Evolutionary conservation across 37 sponge, comb jelly and placozoan species (phyloP), one percentile per base, ranked within the genome.

Genomic region (Amphimedon queenslandica): DNA sequence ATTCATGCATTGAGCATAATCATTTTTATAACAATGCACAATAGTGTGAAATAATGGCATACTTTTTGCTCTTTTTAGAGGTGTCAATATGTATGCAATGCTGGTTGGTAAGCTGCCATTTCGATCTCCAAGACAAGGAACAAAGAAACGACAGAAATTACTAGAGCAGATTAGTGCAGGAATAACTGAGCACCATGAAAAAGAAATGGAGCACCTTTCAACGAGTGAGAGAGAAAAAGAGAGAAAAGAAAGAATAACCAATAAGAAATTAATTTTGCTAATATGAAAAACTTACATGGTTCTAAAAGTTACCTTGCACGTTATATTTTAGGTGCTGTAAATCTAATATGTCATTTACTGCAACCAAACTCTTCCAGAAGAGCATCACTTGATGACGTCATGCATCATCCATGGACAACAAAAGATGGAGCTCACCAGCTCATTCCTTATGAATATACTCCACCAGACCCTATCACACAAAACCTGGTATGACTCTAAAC

Each of bases 61-160:
- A 47, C 8, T 18, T 47, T 47, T 13, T 18, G 13, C 8, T 13
- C 43, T 47, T 53, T 35, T 42, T 74, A 95, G 96, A 18, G 98
- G 98, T 33, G 98, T 97, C 58, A 97, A 97, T 77, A 90, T 97
- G 91, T 97, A 88, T 80, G 98, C 94, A 32, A 97, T 97, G 98
- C 33, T 97, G 51, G 84, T 90, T 2, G 98, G 98, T 0, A 93
- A 84, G 55, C 92, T 97, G 20, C 98, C 98, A 24, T 97, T 97
- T 76, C 76, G 94, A 35, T 90, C 89, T 0, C 94, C 98, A 38
- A 71, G 92, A 18, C 92, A 97, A 33, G 92, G 94, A 0, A 67
- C 86, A 13, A 97, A 90, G 64, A 77, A 82, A 33, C 61, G 98
- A 65, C 92, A 93, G 72, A 87, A 85, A 53, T 84, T 97, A 10